phyloP scores from a whole-genome alignment of 2,888 invertebrate species.

The Lutraria lutraria region DNA sequence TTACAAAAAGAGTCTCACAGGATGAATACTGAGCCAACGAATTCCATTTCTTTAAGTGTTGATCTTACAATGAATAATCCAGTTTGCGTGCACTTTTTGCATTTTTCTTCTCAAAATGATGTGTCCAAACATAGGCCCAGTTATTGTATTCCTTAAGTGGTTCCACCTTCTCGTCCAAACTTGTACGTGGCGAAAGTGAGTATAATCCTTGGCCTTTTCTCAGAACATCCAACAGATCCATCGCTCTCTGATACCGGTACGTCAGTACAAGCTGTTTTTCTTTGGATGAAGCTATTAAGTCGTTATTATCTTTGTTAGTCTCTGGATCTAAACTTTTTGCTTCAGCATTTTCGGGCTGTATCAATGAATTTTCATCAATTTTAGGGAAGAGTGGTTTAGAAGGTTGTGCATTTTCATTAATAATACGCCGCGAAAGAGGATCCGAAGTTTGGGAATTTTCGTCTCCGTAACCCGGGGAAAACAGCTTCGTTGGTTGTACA shows the following conservation, averaged over 20 bases:
- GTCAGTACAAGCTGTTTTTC: constrained; percentile 77
- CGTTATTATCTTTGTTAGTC: background rate
- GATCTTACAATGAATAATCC: background rate
- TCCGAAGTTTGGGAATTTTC: background rate
- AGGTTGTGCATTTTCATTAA: too few species aligned
- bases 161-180: constrained; percentile 56
- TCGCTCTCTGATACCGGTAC: constrained; percentile 82
- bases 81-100: background rate
- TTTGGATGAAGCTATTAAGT: constrained; percentile 49
- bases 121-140: constrained; percentile 95
- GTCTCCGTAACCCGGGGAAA: background rate
- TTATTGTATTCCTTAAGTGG: constrained; percentile 94
- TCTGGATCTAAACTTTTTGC: background rate
- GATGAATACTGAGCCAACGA: too few species aligned
- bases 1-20: too few species aligned
- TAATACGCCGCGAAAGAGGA: too few species aligned
- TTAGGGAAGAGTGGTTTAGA: background rate
- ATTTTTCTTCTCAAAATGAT: constrained; percentile 76
- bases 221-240: constrained; percentile 83
- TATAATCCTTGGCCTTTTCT: constrained; percentile 68
- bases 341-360: too few species aligned
- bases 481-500: too few species aligned
- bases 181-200: constrained; percentile 76
- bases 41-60: too few species aligned
- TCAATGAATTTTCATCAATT: background rate